phyloP scores from a whole-genome alignment of 1,140 invertebrate species.

The Anoplophora glabripennis region DNA sequence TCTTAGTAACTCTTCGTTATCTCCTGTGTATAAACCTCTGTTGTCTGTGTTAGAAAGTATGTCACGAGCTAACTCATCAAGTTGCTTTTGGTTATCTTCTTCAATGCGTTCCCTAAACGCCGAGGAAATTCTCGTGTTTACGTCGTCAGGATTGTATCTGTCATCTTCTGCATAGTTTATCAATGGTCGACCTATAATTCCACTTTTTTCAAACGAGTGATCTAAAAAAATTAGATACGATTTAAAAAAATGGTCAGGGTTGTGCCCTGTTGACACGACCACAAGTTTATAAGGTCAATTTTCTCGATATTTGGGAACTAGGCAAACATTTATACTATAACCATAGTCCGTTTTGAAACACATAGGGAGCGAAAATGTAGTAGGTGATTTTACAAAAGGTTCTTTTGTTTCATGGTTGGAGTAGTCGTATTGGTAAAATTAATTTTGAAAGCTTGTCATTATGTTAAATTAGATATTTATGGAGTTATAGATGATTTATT shows the following conservation, averaged over 20 bases:
- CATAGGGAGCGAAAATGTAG: too few relatives aligned
- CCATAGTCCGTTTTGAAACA: too few relatives aligned
- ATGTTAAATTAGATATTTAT: too few relatives aligned
- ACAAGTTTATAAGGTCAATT: too few relatives aligned
- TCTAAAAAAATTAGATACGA: slow-evolving; percentile 11
- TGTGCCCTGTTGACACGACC: too few relatives aligned
- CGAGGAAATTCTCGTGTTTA: slow-evolving; percentile 46
- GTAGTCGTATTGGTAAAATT: too few relatives aligned
- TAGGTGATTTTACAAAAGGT: too few relatives aligned
- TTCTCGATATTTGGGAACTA: too few relatives aligned
- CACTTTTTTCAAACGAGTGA: neutral
- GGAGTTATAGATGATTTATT: too few relatives aligned
- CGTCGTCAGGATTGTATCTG: slow-evolving; percentile 23
- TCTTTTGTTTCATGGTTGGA: too few relatives aligned
- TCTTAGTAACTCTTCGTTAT: slow-evolving; percentile 56
- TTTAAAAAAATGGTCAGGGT: neutral
- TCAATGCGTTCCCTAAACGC: slow-evolving; percentile 53
- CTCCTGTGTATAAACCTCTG: slow-evolving; percentile 49
- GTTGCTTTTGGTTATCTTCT: slow-evolving; percentile 49
- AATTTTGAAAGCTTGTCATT: too few relatives aligned
- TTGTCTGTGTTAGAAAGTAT: slow-evolving; percentile 55
- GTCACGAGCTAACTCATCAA: slow-evolving; percentile 56
- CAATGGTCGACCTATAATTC: slow-evolving; percentile 3
- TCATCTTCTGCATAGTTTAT: slow-evolving; percentile 33
- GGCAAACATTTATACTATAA: too few relatives aligned